Percentiles rank a stretch among this genome's conserved stretches.
Conservation (phyloP, 2,113 vertebrate genomes). For the Brachyhypopomus occidentalis region DNA sequence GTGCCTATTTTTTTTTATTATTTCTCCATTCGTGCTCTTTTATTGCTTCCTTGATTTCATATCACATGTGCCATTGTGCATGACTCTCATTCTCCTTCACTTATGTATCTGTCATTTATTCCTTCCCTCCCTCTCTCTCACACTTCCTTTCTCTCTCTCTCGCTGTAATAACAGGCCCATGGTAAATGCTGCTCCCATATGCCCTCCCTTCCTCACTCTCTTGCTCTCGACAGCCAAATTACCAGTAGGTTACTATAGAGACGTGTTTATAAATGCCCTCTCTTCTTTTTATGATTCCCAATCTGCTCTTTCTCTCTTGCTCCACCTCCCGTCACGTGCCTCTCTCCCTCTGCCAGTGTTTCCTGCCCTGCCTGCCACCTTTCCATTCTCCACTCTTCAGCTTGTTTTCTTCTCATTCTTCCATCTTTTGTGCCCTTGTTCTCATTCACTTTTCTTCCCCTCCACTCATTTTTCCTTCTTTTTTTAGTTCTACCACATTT, state of each 20-base stretch:
- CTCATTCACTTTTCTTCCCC: constrained; percentile 2
- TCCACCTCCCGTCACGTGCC: constrained; percentile 36
- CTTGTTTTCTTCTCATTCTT: background rate
- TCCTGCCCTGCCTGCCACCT: constrained; percentile 25
- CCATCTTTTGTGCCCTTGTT: constrained; percentile 15
- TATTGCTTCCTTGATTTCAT: constrained; percentile 40
- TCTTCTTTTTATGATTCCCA: constrained; percentile 68
- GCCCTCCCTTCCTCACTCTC: constrained; percentile 56
- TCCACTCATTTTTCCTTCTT: background rate
- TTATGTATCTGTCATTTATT: background rate
- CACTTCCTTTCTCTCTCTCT: constrained; percentile 20
- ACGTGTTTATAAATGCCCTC: constrained; percentile 76
- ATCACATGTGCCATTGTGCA: constrained; percentile 19
- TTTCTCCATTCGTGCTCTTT: constrained; percentile 3
- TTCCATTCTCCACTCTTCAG: constrained; percentile 5
- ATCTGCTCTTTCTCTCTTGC: constrained; percentile 62
- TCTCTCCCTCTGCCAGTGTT: constrained; percentile 36
- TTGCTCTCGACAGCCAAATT: constrained; percentile 68
- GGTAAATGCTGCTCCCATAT: constrained; percentile 61
- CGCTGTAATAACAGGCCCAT: constrained; percentile 61
- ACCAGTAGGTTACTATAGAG: constrained; percentile 78
- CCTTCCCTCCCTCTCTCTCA: constrained; percentile 11
- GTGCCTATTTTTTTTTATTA: background rate
- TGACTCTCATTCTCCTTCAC: constrained; percentile 29
- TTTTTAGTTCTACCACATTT: constrained; percentile 24